These are phyloP conservation scores for Lagorchestes hirsutus DNA, from an alignment of 2,797 vertebrate genomes.

Conservation along the genomic window DNA sequence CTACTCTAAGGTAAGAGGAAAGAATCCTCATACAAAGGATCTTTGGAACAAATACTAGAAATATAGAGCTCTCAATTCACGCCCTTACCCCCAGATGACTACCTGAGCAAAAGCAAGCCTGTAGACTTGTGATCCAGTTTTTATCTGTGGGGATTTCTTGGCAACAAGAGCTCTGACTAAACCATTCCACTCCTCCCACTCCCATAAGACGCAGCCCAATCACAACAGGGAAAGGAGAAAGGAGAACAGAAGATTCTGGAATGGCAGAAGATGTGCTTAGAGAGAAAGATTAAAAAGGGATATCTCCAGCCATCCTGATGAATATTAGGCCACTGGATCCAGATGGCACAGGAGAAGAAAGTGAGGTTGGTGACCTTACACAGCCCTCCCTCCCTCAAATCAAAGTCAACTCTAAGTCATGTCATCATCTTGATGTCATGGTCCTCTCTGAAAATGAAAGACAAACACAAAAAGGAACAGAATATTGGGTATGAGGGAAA, in stretches of 20 bases:
- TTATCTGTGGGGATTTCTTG: background rate
- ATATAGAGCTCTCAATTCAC: background rate
- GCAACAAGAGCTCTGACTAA: background rate
- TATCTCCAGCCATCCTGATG: too few species aligned
- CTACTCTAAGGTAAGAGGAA: background rate
- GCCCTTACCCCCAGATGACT: background rate
- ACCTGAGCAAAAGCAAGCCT: background rate
- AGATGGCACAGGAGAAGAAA: too few species aligned
- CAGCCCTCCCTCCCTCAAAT: too few species aligned
- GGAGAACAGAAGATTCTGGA: background rate
- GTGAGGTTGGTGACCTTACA: too few species aligned
- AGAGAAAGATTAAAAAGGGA: background rate
- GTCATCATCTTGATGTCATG: too few species aligned
- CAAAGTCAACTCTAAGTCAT: too few species aligned
- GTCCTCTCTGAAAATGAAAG: too few species aligned
- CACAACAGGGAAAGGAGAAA: background rate
- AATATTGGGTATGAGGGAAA: background rate
- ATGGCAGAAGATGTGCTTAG: background rate
- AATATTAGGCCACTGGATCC: too few species aligned
- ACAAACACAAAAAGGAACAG: background rate
- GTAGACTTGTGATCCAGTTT: background rate
- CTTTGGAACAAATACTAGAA: background rate
- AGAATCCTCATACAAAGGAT: background rate
- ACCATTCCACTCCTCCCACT: background rate
- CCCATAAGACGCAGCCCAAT: background rate